Evolutionary conservation across 2,113 vertebrate genomes (phyloP).

Genomic region (Noctilio leporinus): DNA sequence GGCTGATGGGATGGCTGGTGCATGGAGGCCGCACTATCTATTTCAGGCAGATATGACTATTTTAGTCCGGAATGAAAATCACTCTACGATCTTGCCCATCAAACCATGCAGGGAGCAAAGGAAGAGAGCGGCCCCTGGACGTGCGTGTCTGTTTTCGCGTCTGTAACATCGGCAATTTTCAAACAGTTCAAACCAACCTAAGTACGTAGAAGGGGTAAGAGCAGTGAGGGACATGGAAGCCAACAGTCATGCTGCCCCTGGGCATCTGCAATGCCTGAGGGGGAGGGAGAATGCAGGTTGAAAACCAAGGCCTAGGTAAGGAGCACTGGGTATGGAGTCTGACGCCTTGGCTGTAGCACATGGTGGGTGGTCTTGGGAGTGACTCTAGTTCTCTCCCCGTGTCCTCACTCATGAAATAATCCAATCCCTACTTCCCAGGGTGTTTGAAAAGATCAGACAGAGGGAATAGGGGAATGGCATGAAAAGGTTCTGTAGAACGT

Average conservation of each 20-base stretch:
- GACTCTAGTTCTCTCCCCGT: neutral
- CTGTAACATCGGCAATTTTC: neutral
- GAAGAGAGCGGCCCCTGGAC: neutral
- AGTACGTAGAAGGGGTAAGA: neutral
- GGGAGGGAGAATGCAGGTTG: neutral
- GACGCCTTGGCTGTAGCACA: neutral
- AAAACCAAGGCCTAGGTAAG: neutral
- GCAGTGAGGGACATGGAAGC: neutral
- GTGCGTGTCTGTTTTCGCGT: neutral
- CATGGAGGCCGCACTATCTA: neutral
- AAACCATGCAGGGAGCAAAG: neutral
- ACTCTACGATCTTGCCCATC: neutral
- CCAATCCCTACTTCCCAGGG: neutral
- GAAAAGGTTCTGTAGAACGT: neutral
- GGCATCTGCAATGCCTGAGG: neutral
- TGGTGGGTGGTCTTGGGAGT: neutral
- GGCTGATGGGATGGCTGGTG: neutral
- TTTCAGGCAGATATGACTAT: neutral
- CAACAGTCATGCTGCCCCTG: fast-evolving
- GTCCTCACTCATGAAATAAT: neutral
- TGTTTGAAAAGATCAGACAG: neutral
- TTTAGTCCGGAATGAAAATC: neutral
- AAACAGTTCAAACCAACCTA: neutral
- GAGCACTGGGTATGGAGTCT: neutral
- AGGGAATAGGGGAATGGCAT: neutral